Evolutionary conservation across 2,113 vertebrate species (phyloP).

Genomic region (Lepisosteus osseus): DNA sequence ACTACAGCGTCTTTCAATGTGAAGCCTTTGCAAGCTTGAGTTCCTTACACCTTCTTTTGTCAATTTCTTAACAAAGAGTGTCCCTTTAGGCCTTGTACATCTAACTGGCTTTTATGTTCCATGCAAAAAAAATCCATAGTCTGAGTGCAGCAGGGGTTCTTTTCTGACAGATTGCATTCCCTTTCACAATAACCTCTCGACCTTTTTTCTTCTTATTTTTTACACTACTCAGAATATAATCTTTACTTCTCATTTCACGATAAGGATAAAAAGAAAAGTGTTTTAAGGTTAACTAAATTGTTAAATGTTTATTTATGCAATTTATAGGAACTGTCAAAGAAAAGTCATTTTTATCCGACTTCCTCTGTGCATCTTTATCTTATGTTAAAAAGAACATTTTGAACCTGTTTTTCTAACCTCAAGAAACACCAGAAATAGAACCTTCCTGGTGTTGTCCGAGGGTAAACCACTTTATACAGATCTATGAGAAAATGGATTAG

Average conservation of each 20-base stretch:
- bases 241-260: not conserved
- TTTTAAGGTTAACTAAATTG: constrained; percentile 4
- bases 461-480: too few species aligned
- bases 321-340: too few species aligned
- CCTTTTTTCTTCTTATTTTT: not conserved
- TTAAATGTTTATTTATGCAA: too few species aligned
- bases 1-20: not conserved
- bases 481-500: too few species aligned
- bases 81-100: constrained; percentile 28
- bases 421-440: too few species aligned
- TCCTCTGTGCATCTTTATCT: too few species aligned
- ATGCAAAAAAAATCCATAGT: constrained; percentile 30
- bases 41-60: constrained; percentile 11
- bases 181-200: not conserved
- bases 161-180: constrained; percentile 21
- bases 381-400: too few species aligned
- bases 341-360: too few species aligned
- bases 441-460: too few species aligned
- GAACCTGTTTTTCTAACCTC: too few species aligned
- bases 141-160: constrained; percentile 4
- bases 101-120: constrained; percentile 54
- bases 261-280: constrained; percentile 10
- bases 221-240: too few species aligned
- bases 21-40: not conserved
- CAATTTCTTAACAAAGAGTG: not conserved